Conservation (phyloP, 2,113 vertebrate genomes). For the Dissostichus mawsoni region DNA sequence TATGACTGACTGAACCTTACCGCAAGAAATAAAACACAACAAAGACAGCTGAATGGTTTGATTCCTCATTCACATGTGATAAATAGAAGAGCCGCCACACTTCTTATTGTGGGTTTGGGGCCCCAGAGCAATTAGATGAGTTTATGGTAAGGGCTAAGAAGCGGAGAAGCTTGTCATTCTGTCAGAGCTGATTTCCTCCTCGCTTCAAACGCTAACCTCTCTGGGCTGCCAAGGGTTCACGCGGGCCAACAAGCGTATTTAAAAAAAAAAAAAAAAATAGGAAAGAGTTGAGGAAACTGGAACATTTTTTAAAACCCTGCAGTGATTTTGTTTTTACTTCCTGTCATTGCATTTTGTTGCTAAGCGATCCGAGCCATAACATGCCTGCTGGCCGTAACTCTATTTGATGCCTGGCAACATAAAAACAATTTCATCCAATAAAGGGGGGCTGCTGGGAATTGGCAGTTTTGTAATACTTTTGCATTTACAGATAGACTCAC, state of each 20-base stretch:
- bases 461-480: neutral
- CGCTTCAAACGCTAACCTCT: slow-evolving; percentile 58
- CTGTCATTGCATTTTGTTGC: slow-evolving; percentile 50
- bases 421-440: slow-evolving; percentile 11
- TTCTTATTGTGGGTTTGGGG: slow-evolving; percentile 80
- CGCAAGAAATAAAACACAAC: no score
- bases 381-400: slow-evolving; percentile 1
- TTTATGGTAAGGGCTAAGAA: slow-evolving; percentile 79
- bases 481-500: neutral
- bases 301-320: slow-evolving; percentile 52
- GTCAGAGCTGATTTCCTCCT: slow-evolving; percentile 78
- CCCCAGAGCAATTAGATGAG: slow-evolving; percentile 82
- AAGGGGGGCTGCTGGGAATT: neutral
- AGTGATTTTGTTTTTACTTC: slow-evolving; percentile 52
- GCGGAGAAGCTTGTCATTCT: slow-evolving; percentile 79
- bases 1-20: no score
- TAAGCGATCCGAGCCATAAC: slow-evolving; percentile 38
- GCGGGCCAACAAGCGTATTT: slow-evolving; percentile 32
- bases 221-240: slow-evolving; percentile 61
- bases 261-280: slow-evolving; percentile 4
- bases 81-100: neutral
- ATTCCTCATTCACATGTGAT: no score
- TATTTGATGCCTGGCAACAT: slow-evolving; percentile 28
- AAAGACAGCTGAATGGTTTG: no score
- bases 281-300: slow-evolving; percentile 26